phyloP scores from a whole-genome alignment of 2,797 vertebrate species.

The Arctocebus calabarensis region DNA sequence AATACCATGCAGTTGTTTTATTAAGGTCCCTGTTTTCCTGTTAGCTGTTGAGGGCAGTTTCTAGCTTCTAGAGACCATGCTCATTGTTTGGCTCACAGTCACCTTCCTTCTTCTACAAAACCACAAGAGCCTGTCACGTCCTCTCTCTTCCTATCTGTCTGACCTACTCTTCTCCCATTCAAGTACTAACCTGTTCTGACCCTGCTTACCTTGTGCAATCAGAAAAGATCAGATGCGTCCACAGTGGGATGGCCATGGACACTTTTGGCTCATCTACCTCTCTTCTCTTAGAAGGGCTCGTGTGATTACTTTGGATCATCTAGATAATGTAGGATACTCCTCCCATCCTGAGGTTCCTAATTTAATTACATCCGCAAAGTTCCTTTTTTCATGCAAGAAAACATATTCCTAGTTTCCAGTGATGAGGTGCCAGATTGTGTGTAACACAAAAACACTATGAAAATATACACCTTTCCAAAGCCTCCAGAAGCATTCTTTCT shows the following conservation, averaged over 20 bases:
- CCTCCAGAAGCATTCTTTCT: neutral
- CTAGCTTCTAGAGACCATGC: neutral
- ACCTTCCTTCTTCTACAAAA: neutral
- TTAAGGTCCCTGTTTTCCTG: neutral
- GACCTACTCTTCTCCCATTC: neutral
- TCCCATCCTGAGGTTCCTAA: neutral
- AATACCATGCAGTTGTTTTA: neutral
- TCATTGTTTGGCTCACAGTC: neutral
- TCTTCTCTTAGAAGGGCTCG: neutral
- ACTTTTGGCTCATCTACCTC: neutral
- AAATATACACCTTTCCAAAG: neutral
- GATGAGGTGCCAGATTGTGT: neutral
- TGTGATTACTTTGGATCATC: neutral
- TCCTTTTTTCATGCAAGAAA: neutral
- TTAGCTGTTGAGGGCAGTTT: neutral
- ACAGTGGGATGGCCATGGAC: too few species aligned
- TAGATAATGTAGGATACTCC: neutral
- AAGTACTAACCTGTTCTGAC: too few species aligned
- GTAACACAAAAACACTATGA: neutral
- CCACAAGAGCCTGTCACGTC: neutral
- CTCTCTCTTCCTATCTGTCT: neutral
- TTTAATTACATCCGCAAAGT: slow-evolving; percentile 27
- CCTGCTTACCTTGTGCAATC: too few species aligned
- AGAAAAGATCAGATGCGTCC: too few species aligned
- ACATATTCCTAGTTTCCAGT: neutral